A percentile compares a stretch with the other conserved stretches of the same genome.
Conservation (phyloP, 2,888 invertebrate species). For the Heliconius cydno region DNA sequence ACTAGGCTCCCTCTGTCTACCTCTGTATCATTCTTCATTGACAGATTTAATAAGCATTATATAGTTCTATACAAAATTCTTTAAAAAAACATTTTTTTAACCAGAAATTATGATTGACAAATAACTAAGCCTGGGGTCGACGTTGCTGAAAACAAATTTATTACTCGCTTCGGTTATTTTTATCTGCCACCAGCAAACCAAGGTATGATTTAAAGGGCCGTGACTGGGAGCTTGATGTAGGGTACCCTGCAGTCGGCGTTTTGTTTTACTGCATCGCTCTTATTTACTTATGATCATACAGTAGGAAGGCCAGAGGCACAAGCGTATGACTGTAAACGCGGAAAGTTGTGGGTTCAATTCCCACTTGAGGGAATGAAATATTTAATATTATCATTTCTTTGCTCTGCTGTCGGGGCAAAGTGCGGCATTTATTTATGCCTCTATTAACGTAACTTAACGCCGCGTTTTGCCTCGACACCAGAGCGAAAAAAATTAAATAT, state of each 20-base stretch:
- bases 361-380: too few relatives aligned
- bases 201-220: constrained; percentile 40
- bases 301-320: too few relatives aligned
- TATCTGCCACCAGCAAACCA: constrained; percentile 41
- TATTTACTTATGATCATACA: background rate
- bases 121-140: constrained; percentile 24
- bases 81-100: background rate
- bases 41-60: too few relatives aligned
- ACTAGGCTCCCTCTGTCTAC: too few relatives aligned
- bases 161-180: constrained; percentile 39
- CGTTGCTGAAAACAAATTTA: constrained; percentile 39
- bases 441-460: too few relatives aligned
- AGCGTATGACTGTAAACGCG: too few relatives aligned
- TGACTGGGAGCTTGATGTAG: constrained; percentile 28
- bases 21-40: background rate
- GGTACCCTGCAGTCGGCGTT: background rate
- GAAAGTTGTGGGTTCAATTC: too few relatives aligned
- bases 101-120: constrained; percentile 22
- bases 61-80: background rate
- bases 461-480: too few relatives aligned
- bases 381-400: too few relatives aligned
- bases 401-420: too few relatives aligned
- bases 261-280: constrained; percentile 12
- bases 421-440: too few relatives aligned
- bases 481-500: too few relatives aligned